Base-by-base conservation (phyloP, 64 coral and sea anemone species). In the Pocillopora damicornis region DNA sequence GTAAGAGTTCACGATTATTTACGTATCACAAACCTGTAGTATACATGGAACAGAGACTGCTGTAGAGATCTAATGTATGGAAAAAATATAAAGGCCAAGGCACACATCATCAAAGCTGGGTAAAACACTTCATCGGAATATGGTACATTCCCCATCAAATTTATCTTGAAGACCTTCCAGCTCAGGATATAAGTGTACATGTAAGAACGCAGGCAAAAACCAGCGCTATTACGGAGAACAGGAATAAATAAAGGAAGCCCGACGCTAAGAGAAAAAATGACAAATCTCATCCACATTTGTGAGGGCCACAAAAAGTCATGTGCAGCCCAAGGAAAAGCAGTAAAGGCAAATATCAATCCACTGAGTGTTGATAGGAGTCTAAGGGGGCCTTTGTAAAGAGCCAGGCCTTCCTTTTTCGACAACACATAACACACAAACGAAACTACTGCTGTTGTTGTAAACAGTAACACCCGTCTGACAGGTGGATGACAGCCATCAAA, bases 151-250 rank as follows among this genome's bases (percentile, higher is more conserved):
- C 61, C 61, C 3, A 84, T 61, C 37, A 72, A 37, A 37, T 64
- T 59, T 20, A 11, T 66, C 81, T 84, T 84, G 42, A 67, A 84
- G 10, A 84, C 62, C 25, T 72, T 64, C 81, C 81, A 84, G 66
- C 34, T 56, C n/a, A 84, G 12, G n/a, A 84, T 23, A 15, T 66
- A 64, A 1, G 26, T 42, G 18, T 84, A 84, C 7, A 35, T 62
- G 26, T 38, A 72, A 66, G 36, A 84, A 16, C 22, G 1, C 17
- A 84, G 38, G 60, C 26, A 84, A 2, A 84, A 4, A 13, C 23
- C 81, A 5, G 81, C 81, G 15, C 60, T 61, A 25, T 84, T 84
- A 66, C 81, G 81, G 67, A 84, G 64, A 15, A 84, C n/a, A 20
- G 81, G 81, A n/a, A 84, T 13, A 34, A 84, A 84, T 23, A 84